Conservation (phyloP, 2,113 vertebrate genomes). For the Grammomys dolichurus region DNA sequence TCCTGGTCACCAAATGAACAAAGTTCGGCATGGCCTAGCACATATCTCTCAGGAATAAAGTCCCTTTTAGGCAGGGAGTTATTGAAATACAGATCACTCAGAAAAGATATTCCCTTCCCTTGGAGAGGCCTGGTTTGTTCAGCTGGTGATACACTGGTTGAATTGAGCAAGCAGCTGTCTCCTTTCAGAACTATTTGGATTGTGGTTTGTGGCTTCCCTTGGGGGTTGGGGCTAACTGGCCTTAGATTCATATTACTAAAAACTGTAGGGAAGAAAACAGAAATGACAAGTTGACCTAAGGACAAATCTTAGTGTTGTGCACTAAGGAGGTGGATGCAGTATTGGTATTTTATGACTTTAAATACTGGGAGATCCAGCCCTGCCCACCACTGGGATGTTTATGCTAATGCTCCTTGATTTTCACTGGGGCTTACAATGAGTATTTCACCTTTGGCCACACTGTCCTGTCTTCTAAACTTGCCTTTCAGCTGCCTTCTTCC, state of each 20-base stretch:
- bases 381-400: neutral
- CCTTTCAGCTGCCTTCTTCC: neutral
- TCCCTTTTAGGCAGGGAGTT: neutral
- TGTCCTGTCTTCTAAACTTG: slow-evolving; percentile 28
- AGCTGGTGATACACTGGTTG: neutral
- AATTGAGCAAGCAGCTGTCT: neutral
- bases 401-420: neutral
- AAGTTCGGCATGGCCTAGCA: neutral
- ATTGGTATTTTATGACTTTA: neutral
- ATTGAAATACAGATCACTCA: neutral
- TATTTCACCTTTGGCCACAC: neutral
- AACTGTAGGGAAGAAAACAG: neutral
- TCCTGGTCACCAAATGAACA: neutral
- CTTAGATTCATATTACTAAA: neutral
- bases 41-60: neutral
- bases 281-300: neutral
- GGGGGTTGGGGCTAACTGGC: neutral
- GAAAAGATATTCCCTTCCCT: slow-evolving; percentile 15
- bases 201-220: slow-evolving; percentile 9
- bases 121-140: neutral
- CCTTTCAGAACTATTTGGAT: neutral
- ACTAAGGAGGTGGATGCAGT: neutral
- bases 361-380: neutral
- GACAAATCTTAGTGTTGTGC: neutral
- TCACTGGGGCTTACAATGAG: neutral